Evolutionary conservation across 2,797 vertebrate genomes (phyloP).

Genomic region (Meriones psammophilus): DNA sequence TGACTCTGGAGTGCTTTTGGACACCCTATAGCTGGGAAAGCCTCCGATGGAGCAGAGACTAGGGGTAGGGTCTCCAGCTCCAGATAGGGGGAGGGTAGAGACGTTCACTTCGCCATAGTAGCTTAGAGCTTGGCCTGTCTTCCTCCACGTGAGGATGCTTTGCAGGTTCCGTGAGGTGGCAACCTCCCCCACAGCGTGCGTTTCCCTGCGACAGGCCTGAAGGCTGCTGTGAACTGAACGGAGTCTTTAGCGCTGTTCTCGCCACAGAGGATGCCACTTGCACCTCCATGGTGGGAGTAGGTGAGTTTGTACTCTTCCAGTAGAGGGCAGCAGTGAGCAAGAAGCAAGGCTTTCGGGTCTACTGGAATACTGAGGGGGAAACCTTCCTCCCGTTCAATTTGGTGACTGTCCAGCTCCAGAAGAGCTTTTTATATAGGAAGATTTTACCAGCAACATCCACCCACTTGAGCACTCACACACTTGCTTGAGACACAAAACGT

Average conservation of each 20-base stretch:
- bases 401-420: background rate
- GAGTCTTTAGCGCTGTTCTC: background rate
- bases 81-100: too few species aligned
- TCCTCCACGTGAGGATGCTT: background rate
- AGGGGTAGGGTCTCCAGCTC: too few species aligned
- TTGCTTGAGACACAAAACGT: background rate
- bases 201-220: background rate
- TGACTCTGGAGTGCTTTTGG: background rate
- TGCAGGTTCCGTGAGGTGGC: background rate
- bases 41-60: background rate
- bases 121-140: too few species aligned
- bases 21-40: background rate
- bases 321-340: conserved; percentile 13
- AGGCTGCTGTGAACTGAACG: background rate
- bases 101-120: too few species aligned
- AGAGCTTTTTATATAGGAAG: background rate
- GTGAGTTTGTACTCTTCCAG: background rate
- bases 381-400: background rate
- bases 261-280: background rate
- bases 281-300: background rate
- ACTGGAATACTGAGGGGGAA: background rate
- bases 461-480: background rate
- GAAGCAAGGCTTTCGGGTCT: background rate
- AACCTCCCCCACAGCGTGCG: background rate
- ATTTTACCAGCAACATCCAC: conserved; percentile 9